Conservation (phyloP, 35 echinoderm and acorn worm species). For the Patiria miniata region DNA sequence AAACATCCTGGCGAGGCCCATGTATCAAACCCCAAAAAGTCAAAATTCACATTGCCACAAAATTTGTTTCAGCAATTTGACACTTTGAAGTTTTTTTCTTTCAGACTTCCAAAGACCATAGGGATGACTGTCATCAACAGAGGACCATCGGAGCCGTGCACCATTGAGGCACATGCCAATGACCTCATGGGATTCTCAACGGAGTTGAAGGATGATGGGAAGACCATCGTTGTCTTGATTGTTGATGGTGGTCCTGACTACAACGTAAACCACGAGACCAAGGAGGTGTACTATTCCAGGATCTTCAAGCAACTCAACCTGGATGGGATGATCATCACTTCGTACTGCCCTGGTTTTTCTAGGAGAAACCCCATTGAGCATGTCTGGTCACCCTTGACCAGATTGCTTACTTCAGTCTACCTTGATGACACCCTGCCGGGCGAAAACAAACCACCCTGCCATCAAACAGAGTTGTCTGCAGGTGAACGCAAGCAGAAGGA, state of each 20-base stretch:
- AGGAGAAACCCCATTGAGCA: background rate
- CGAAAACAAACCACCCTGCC: background rate
- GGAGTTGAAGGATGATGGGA: background rate
- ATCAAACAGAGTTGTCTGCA: background rate
- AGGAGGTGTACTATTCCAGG: background rate
- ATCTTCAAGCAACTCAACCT: background rate
- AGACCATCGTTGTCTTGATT: background rate
- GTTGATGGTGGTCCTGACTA: no score
- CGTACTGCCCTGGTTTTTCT: background rate
- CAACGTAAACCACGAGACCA: background rate
- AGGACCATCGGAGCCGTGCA: background rate
- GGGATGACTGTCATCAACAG: background rate
- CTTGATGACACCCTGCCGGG: background rate
- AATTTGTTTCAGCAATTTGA: no score
- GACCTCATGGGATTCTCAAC: background rate
- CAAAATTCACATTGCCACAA: no score
- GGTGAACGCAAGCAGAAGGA: no score
- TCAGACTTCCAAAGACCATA: background rate
- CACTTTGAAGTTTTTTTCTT: no score
- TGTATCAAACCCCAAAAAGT: no score
- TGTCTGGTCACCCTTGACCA: background rate
- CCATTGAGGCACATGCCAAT: background rate
- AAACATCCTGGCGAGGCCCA: no score
- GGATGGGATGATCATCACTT: background rate
- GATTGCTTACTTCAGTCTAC: background rate